Percentiles rank a stretch among this genome's conserved stretches.
Evolutionary conservation across 1,140 invertebrate genomes (phyloP).

Genomic region (Drosophila kikkawai): DNA sequence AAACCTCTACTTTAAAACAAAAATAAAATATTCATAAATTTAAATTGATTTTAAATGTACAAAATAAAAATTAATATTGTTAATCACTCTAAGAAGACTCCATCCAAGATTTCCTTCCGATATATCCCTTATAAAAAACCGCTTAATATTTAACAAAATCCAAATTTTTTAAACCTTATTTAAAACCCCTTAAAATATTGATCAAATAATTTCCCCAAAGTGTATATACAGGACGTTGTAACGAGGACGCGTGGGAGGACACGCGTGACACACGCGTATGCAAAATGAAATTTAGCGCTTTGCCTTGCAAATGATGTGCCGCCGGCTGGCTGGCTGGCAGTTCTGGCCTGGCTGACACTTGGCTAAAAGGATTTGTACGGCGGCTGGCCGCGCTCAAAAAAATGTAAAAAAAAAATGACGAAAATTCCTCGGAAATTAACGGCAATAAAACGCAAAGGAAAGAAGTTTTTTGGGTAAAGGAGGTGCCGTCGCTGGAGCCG

Average conservation of each 20-base stretch:
- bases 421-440: slow-evolving; percentile 72
- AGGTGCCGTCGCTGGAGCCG: slow-evolving; percentile 1
- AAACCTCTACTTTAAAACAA: too few relatives aligned
- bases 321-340: slow-evolving; percentile 32
- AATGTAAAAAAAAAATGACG: slow-evolving; percentile 14
- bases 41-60: too few relatives aligned
- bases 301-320: slow-evolving; percentile 81
- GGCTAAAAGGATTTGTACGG: slow-evolving; percentile 79
- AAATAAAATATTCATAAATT: too few relatives aligned
- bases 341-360: slow-evolving; percentile 61
- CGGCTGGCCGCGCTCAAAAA: slow-evolving; percentile 60
- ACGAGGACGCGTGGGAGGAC: slow-evolving; percentile 32
- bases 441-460: slow-evolving; percentile 75
- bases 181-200: background rate
- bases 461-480: slow-evolving; percentile 59
- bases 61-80: too few relatives aligned
- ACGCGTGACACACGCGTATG: slow-evolving; percentile 53
- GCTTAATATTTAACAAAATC: background rate
- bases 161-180: background rate
- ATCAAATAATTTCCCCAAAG: background rate
- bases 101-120: too few relatives aligned
- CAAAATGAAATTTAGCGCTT: slow-evolving; percentile 82
- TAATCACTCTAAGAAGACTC: too few relatives aligned
- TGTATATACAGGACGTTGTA: slow-evolving; percentile 28
- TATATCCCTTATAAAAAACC: background rate